phyloP scores from a whole-genome alignment of 2,888 invertebrate species.

The Yponomeuta sedellus region DNA sequence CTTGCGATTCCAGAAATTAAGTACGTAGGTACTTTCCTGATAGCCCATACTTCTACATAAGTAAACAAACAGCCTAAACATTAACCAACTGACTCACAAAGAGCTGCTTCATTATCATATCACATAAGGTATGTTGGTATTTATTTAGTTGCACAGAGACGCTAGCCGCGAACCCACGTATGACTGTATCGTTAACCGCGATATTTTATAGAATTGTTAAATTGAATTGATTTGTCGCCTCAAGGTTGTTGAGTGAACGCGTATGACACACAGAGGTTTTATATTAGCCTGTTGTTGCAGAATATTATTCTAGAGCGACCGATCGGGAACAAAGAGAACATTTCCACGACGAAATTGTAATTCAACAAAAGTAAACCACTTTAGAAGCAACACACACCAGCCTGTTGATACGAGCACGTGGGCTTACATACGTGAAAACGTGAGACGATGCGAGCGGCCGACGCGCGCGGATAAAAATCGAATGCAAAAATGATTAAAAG shows the following conservation, averaged over 20 bases:
- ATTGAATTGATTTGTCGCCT: conserved; percentile 21
- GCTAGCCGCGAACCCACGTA: conserved; percentile 51
- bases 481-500: conserved; percentile 75
- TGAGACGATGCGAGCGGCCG: conserved; percentile 56
- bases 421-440: conserved; percentile 53
- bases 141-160: conserved; percentile 60
- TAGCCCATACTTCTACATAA: conserved; percentile 24
- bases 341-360: conserved; percentile 43
- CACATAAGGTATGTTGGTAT: conserved; percentile 49
- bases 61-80: conserved; percentile 72
- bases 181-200: conserved; percentile 24
- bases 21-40: conserved; percentile 14
- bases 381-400: conserved; percentile 45
- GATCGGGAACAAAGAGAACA: conserved; percentile 60
- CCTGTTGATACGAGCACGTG: conserved; percentile 69
- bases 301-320: conserved; percentile 55
- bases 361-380: conserved; percentile 33
- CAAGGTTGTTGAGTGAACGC: conserved; percentile 53
- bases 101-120: conserved; percentile 73
- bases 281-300: conserved; percentile 34
- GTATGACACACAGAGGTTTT: conserved; percentile 38
- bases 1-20: not conserved
- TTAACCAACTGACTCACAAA: conserved; percentile 61
- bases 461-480: conserved; percentile 63
- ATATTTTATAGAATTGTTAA: not conserved